Base-by-base conservation (phyloP, 2,888 invertebrate genomes). In the Chloroclystis v-ata region DNA sequence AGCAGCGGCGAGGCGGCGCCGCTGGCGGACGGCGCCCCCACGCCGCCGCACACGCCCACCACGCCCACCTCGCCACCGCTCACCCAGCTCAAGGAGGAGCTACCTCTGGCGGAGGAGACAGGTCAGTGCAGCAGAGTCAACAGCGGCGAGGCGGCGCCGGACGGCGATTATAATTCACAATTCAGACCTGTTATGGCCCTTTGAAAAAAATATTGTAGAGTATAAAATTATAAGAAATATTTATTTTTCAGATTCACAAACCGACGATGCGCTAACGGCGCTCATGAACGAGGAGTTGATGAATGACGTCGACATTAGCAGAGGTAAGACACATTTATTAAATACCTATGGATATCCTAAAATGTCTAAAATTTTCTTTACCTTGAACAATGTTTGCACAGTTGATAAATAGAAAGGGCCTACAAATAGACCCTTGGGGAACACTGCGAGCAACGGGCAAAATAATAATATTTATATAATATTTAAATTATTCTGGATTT, bases 101-200 rank as follows among this genome's bases (percentile, higher is more conserved):
- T 65, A 0, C 25, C 53, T 1, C 41, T 72, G 20, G 77, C 77
- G 37, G 72, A 75, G 41, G 78, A 81, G 47, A 57, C 63, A 14
- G 74, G 75, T 77, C 49, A 90, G 60, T 89, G 89, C 75, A 89
- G 87, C 56, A 89, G 45, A 37, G 9, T 88, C 4, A 89, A 89
- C 78, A 89, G 89, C 61, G 89, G 81, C 14, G 85, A 83, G 59
- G 74, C 71, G 51, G 69, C 63, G 8, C 65, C 52, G 30, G 69
- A 69, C n/a, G 75, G 77, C 11, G 74, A n/a, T 4, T n/a, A 9
- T 1, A 28, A 28, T 11, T 6, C 28, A 28, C 1, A 10, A 11
- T 11, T 8, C 11, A 11, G 6, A 28, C 1, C n/a, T n/a, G n/a
- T n/a, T n/a, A n/a, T n/a, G n/a, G n/a, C n/a, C n/a, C n/a, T n/a